Percentiles rank a stretch among this genome's conserved stretches.
Evolutionary conservation across 2,113 vertebrate species (phyloP).

Genomic region (Empidonax traillii): DNA sequence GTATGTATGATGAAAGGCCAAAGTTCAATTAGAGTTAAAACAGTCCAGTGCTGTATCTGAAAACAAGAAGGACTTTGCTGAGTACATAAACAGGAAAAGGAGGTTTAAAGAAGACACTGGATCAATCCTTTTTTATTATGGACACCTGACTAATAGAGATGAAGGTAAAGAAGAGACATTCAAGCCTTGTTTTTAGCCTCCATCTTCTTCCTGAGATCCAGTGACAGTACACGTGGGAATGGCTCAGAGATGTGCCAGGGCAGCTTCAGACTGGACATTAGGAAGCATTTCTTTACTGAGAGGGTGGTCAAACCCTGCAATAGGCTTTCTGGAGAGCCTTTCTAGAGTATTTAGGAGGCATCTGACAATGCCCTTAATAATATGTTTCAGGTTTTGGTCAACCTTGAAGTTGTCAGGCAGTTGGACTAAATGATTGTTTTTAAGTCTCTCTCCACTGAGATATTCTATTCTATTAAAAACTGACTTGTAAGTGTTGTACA

Average conservation of each 20-base stretch:
- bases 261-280: not conserved
- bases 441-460: not conserved
- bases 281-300: not conserved
- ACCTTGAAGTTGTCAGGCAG: not conserved
- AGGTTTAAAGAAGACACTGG: not conserved
- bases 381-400: not conserved
- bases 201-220: not conserved
- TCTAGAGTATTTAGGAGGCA: not conserved
- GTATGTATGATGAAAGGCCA: not conserved
- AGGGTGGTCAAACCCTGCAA: not conserved
- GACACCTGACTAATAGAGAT: not conserved
- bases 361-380: not conserved
- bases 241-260: not conserved
- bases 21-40: not conserved
- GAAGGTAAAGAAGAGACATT: not conserved
- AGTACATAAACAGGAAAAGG: not conserved
- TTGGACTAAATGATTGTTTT: not conserved
- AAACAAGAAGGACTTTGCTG: not conserved
- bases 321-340: not conserved
- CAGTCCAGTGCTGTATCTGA: not conserved
- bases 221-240: not conserved
- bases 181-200: not conserved
- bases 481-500: not conserved
- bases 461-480: not conserved
- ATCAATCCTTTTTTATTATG: not conserved